These are phyloP conservation scores for Dolichoris vasculosae DNA, from an alignment of 1,140 invertebrate genomes.

Conservation along the genomic window DNA sequence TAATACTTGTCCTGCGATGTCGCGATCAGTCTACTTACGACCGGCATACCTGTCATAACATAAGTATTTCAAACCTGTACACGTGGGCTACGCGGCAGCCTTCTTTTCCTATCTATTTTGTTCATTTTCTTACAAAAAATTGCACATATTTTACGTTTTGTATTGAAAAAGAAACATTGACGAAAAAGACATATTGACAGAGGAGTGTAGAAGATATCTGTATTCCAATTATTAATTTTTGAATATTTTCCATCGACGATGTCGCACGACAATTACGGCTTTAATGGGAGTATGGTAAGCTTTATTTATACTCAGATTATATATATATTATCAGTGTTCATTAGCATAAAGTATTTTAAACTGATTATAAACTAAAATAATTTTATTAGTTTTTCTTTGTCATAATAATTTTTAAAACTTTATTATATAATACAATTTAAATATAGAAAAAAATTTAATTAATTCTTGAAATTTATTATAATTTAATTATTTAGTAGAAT, in stretches of 20 bases:
- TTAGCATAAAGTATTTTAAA: background rate
- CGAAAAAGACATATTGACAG: too few relatives aligned
- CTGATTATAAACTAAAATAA: too few relatives aligned
- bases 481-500: too few relatives aligned
- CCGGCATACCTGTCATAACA: slow-evolving; percentile 68
- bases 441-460: too few relatives aligned
- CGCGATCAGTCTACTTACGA: slow-evolving; percentile 68
- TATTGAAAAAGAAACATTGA: background rate
- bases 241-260: slow-evolving; percentile 51
- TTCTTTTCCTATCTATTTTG: background rate
- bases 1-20: slow-evolving; percentile 67
- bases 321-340: too few relatives aligned
- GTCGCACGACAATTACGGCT: slow-evolving; percentile 70
- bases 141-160: background rate
- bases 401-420: too few relatives aligned
- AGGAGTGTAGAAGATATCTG: background rate
- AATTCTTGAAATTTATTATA: too few relatives aligned
- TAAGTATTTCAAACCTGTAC: slow-evolving; percentile 13
- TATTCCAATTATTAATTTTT: slow-evolving; percentile 49
- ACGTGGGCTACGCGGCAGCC: background rate
- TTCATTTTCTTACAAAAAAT: background rate
- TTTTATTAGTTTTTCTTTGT: too few relatives aligned
- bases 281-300: slow-evolving; percentile 69
- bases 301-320: background rate
- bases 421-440: background rate